phyloP scores from a whole-genome alignment of 2,113 vertebrate species.

The Phyllopteryx taeniolatus region DNA sequence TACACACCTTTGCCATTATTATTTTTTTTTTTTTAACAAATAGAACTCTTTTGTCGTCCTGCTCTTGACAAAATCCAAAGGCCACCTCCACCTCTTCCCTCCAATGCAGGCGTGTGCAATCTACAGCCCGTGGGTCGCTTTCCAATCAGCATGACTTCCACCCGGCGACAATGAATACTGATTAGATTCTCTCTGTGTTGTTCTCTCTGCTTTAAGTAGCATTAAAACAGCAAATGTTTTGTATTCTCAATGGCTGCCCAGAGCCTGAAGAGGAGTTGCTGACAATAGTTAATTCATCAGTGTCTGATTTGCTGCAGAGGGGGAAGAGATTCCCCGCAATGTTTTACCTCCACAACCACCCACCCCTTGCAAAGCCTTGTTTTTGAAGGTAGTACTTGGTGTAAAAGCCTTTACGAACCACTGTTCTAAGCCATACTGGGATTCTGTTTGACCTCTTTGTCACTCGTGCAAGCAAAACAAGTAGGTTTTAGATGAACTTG shows the following conservation, averaged over 20 bases:
- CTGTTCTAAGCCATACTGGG: no score
- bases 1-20: no score
- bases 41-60: neutral
- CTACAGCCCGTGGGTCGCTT: neutral
- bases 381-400: no score
- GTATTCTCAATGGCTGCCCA: neutral
- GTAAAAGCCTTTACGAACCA: no score
- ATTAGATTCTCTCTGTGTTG: neutral
- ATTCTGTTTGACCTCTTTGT: no score
- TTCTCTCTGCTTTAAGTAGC: neutral
- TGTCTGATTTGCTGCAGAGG: constrained; percentile 37
- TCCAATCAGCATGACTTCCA: neutral
- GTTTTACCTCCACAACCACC: neutral
- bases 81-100: no score
- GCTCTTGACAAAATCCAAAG: no score
- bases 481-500: neutral
- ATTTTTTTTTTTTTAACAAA: no score
- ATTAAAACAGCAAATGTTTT: constrained; percentile 6
- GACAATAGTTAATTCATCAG: constrained; percentile 47
- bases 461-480: neutral
- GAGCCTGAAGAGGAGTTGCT: constrained; percentile 32
- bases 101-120: neutral
- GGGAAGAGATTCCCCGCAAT: constrained; percentile 16
- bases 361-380: no score
- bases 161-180: neutral